phyloP scores from a whole-genome alignment of 2,797 vertebrate genomes.

The Lagodon rhomboides region DNA sequence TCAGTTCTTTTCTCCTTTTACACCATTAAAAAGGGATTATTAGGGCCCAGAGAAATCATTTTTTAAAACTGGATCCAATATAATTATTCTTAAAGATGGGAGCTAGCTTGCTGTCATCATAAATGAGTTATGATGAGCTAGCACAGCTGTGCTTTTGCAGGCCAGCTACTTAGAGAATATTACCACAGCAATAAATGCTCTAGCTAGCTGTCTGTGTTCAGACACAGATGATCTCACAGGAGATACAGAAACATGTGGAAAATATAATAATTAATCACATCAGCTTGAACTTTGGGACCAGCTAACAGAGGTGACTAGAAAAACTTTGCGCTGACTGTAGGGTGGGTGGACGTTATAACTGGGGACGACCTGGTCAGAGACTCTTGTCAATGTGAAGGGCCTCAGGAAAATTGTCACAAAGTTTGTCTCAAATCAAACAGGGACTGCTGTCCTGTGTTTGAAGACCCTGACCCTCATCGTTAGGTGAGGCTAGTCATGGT shows the following conservation, averaged over 20 bases:
- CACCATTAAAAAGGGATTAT: too few species aligned
- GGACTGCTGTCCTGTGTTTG: constrained; percentile 2
- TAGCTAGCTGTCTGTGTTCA: background rate
- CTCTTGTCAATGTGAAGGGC: background rate
- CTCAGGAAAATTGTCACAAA: constrained; percentile 18
- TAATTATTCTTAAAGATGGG: too few species aligned
- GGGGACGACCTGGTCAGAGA: background rate
- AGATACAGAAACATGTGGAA: constrained; percentile 17
- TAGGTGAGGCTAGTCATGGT: background rate
- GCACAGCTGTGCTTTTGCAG: too few species aligned
- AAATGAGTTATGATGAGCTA: too few species aligned
- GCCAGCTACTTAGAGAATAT: too few species aligned
- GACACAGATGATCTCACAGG: constrained; percentile 21
- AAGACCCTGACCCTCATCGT: constrained; percentile 20
- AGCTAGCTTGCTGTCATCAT: too few species aligned
- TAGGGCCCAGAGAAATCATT: too few species aligned
- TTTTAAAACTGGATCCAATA: too few species aligned
- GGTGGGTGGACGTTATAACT: background rate
- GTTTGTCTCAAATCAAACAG: constrained; percentile 34
- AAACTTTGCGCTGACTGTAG: constrained; percentile 11
- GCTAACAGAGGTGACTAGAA: constrained; percentile 22
- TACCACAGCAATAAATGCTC: too few species aligned
- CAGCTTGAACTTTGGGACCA: constrained; percentile 22
- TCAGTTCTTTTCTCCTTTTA: too few species aligned
- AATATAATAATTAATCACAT: constrained; percentile 25